Evolutionary conservation across 2,797 vertebrate species (phyloP).

Genomic region (Molossus alvarezi): DNA sequence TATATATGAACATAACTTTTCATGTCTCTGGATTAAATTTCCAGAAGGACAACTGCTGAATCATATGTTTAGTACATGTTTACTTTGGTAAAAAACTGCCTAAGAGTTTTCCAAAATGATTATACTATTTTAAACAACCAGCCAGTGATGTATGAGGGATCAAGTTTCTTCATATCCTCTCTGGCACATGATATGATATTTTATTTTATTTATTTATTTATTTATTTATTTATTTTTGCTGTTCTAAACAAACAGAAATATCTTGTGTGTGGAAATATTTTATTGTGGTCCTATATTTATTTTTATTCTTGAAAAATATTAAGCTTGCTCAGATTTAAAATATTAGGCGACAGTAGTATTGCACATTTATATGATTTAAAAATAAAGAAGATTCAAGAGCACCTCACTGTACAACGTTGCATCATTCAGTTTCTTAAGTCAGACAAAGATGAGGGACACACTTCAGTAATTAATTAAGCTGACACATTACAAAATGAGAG

Average conservation of each 20-base stretch:
- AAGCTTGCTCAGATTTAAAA: neutral
- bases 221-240: neutral
- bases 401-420: neutral
- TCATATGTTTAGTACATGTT: neutral
- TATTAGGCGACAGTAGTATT: neutral
- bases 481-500: constrained; percentile 59
- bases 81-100: neutral
- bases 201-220: no score
- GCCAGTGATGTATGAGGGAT: neutral
- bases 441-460: neutral
- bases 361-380: neutral
- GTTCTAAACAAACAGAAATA: neutral
- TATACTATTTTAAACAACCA: neutral
- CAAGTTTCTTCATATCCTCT: neutral
- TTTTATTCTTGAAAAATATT: constrained; percentile 13
- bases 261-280: neutral
- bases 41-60: neutral
- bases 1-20: neutral
- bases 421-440: constrained; percentile 39
- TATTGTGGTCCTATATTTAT: neutral
- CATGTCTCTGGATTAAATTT: constrained; percentile 42
- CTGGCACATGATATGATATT: no score
- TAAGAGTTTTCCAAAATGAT: neutral
- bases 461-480: constrained; percentile 48
- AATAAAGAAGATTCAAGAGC: constrained; percentile 9